Base-by-base conservation (phyloP, 1,140 invertebrate species). In the Formica exsecta region DNA sequence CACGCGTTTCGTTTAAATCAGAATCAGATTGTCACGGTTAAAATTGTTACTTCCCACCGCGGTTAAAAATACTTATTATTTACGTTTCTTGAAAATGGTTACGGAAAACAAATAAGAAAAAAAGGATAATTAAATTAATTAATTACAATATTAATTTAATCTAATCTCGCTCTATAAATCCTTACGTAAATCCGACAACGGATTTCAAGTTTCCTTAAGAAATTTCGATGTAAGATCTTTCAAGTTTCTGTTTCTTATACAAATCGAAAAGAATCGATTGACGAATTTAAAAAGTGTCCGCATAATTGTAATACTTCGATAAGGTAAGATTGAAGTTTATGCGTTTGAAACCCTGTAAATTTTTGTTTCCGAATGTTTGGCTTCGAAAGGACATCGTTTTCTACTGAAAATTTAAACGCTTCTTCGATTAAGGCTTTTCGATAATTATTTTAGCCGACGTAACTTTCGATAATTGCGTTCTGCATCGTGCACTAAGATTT, bases 401-500 rank as follows among this genome's bases (percentile, higher is more conserved):
- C n/a, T 51, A 66, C n/a, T 59, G 54, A 81, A 61, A 61, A 81
- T 38, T 80, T 80, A 80, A 80, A 71, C 48, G 64, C 68, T 57
- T 74, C 54, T 73, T 61, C 68, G 54, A 22, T 54, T 83, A 83
- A 48, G 54, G 54, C 73, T n/a, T 62, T 73, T 57, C 54, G 57
- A 54, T 83, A 73, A 83, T 83, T 83, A 54, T 74, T 83, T 83
- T 73, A 74, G 48, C 29, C 79, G 70, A 74, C 73, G 79, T 44
- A 83, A 81, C 66, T 74, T 83, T 83, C 68, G 38, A 59, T 54
- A 66, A 83, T 51, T 83, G 54, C 38, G 22, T 13, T 29, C 11
- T n/a, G 66, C 54, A 57, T 73, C 38, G 54, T 54, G 16, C 25
- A 38, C 48, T 22, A 48, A 73, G 73, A 22, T 73, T 74, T 16